Evolutionary conservation across 2,888 invertebrate genomes (phyloP).

Genomic region (Chromoteleia sp.): DNA sequence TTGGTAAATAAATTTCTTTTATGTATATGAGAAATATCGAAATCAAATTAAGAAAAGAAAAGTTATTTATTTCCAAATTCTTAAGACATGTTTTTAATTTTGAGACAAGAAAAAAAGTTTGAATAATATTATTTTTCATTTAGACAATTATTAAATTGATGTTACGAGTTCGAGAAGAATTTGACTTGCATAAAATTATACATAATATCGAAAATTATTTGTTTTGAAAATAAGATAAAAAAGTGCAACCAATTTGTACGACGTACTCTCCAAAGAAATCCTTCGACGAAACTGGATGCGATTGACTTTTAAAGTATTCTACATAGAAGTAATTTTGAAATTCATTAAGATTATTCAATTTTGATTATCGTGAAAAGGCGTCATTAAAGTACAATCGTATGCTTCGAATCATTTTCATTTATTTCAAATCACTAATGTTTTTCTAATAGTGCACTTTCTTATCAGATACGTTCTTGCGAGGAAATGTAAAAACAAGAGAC

Average conservation of each 20-base stretch:
- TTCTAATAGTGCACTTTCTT: constrained; percentile 43
- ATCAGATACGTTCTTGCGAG: constrained; percentile 28
- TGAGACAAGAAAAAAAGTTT: too few relatives aligned
- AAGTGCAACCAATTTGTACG: too few relatives aligned
- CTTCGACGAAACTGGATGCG: constrained; percentile 27
- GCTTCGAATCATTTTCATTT: background rate
- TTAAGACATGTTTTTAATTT: background rate
- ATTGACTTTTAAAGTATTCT: constrained; percentile 21
- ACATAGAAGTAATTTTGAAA: constrained; percentile 30
- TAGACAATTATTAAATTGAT: too few relatives aligned
- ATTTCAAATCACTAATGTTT: constrained; percentile 1
- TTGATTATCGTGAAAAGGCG: constrained; percentile 4
- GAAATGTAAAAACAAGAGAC: background rate
- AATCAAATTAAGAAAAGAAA: background rate
- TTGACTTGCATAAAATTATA: too few relatives aligned
- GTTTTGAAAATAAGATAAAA: background rate
- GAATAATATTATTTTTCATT: too few relatives aligned
- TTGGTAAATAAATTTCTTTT: background rate
- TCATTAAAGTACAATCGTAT: background rate
- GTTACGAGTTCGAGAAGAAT: too few relatives aligned
- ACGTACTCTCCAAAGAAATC: background rate
- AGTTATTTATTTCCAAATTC: too few relatives aligned
- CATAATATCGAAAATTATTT: background rate
- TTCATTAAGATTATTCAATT: constrained; percentile 12
- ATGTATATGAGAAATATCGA: too few relatives aligned